Conservation (phyloP, 2,113 vertebrate genomes). For the Gorilla gorilla region DNA sequence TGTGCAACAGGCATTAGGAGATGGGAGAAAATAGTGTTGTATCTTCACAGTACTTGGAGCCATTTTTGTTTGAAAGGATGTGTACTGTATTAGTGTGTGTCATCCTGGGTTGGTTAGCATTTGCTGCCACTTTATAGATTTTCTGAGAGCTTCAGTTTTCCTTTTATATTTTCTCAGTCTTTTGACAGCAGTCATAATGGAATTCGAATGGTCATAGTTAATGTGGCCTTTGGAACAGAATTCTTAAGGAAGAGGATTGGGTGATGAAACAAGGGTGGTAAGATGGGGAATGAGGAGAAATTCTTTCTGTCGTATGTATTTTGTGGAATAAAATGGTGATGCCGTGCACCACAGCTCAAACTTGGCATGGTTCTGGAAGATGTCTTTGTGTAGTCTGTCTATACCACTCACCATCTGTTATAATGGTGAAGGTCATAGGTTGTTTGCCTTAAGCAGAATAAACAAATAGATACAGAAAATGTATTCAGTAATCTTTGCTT, state of each 20-base stretch:
- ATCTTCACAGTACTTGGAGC: neutral
- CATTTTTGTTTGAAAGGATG: constrained; percentile 47
- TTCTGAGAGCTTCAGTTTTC: neutral
- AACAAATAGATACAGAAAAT: constrained; percentile 77
- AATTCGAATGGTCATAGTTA: constrained; percentile 47
- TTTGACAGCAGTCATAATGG: neutral
- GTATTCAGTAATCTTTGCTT: constrained; percentile 69
- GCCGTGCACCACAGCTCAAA: constrained; percentile 75
- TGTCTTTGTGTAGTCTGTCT: constrained; percentile 81
- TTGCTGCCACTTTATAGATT: constrained; percentile 21
- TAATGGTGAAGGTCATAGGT: constrained; percentile 84
- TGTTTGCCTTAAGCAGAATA: constrained; percentile 84
- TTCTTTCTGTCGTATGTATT: constrained; percentile 74
- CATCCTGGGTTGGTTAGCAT: constrained; percentile 27
- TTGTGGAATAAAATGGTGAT: constrained; percentile 81
- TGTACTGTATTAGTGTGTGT: neutral
- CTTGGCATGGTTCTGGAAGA: constrained; percentile 83
- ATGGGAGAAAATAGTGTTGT: neutral
- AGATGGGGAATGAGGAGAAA: constrained; percentile 55
- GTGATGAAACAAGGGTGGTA: neutral
- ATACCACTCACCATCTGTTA: constrained; percentile 78
- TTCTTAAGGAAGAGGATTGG: neutral
- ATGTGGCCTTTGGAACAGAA: neutral
- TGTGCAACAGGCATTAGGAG: neutral
- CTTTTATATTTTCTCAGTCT: neutral